Conservation (phyloP, 1,140 invertebrate genomes). For the Sweltsa coloradensis region DNA sequence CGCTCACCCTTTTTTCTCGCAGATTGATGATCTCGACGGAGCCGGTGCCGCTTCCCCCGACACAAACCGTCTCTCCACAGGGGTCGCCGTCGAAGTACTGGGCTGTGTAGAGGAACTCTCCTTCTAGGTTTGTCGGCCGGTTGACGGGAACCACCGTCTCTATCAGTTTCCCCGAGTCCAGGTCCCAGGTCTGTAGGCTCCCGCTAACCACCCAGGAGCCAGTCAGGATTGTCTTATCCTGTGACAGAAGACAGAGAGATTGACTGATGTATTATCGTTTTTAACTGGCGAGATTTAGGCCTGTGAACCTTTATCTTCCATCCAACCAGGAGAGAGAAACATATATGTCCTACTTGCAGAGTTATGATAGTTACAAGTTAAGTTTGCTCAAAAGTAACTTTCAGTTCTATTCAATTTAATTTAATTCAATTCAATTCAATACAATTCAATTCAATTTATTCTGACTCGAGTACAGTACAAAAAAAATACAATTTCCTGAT, state of each 20-base stretch:
- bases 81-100: constrained; percentile 26
- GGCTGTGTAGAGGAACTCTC: constrained; percentile 26
- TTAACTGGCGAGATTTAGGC: constrained; percentile 2
- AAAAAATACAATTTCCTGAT: too few relatives aligned
- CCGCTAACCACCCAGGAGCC: constrained; percentile 26
- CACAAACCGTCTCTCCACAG: constrained; percentile 20
- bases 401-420: too few relatives aligned
- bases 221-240: constrained; percentile 24
- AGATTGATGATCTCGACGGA: constrained; percentile 26
- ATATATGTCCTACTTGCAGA: too few relatives aligned
- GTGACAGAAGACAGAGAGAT: too few relatives aligned
- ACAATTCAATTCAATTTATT: too few relatives aligned
- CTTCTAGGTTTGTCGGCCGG: constrained; percentile 20
- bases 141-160: constrained; percentile 25
- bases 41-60: constrained; percentile 24
- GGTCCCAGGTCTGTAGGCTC: constrained; percentile 27
- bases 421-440: too few relatives aligned
- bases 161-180: constrained; percentile 23
- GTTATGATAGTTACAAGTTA: too few relatives aligned
- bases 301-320: too few relatives aligned
- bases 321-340: too few relatives aligned
- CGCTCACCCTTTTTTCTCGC: constrained; percentile 23
- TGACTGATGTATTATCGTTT: too few relatives aligned
- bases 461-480: too few relatives aligned
- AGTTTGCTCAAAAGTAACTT: too few relatives aligned